These are phyloP conservation scores for Lepidocyrtoides sp. DNA, from an alignment of 2,888 invertebrate species.

Conservation along the genomic window DNA sequence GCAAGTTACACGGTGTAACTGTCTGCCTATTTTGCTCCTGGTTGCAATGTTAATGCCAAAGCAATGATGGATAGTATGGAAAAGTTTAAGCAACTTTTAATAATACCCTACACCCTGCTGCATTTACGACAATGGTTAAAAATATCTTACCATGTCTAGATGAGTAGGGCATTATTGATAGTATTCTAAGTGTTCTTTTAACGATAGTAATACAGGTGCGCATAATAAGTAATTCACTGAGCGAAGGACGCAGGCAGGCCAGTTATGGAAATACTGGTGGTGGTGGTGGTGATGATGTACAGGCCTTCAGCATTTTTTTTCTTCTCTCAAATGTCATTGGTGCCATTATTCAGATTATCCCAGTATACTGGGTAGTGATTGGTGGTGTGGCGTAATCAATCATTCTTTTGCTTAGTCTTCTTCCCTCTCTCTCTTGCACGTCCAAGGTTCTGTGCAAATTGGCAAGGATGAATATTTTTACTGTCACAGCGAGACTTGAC, in stretches of 20 bases:
- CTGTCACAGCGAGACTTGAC: background rate
- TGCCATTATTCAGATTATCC: too few species aligned
- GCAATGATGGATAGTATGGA: background rate
- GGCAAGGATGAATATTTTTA: constrained; percentile 38
- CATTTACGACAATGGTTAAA: background rate
- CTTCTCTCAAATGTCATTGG: background rate
- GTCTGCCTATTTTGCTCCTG: too few species aligned
- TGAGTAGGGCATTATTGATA: too few species aligned
- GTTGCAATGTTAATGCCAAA: background rate
- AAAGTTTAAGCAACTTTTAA: background rate
- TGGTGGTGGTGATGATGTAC: background rate
- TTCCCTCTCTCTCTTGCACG: background rate
- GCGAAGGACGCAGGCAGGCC: background rate
- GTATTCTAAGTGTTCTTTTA: too few species aligned
- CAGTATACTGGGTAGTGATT: too few species aligned
- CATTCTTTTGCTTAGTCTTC: too few species aligned
- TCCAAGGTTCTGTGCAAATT: constrained; percentile 46
- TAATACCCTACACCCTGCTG: background rate
- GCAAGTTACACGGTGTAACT: too few species aligned
- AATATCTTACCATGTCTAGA: background rate
- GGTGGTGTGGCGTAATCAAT: background rate
- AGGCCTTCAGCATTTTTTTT: background rate
- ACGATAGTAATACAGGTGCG: too few species aligned
- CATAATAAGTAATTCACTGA: too few species aligned
- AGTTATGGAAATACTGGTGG: background rate